phyloP scores from a whole-genome alignment of 1,140 invertebrate species.

The Acromyrmex charruanus region DNA sequence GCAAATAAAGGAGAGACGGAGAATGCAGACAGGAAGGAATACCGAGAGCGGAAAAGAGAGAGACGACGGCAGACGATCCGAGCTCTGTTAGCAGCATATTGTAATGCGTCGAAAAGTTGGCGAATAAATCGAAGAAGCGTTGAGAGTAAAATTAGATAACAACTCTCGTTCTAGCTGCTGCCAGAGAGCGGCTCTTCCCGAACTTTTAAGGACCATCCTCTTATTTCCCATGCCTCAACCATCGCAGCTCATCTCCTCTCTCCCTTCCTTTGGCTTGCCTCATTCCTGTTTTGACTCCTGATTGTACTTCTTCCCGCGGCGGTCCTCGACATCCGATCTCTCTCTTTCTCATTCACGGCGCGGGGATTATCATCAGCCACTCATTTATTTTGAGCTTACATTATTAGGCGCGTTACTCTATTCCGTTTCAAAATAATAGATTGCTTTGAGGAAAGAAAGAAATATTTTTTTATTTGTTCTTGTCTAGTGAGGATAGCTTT shows the following conservation, averaged over 20 bases:
- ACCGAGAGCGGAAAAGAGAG: constrained; percentile 29
- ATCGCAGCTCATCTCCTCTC: constrained; percentile 60
- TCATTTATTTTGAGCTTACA: constrained; percentile 79
- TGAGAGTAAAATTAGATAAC: constrained; percentile 87
- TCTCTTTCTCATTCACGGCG: constrained; percentile 11
- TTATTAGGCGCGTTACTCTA: constrained; percentile 82
- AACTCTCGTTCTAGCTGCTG: constrained; percentile 82
- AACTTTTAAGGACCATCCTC: constrained; percentile 86
- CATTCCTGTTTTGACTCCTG: constrained; percentile 33
- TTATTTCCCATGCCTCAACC: constrained; percentile 77
- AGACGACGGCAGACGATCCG: constrained; percentile 76
- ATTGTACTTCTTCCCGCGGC: constrained; percentile 13
- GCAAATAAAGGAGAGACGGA: background rate
- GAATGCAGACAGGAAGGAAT: constrained; percentile 4
- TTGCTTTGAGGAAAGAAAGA: constrained; percentile 71
- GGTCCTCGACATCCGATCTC: constrained; percentile 26
- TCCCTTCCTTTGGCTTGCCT: constrained; percentile 36
- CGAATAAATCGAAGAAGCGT: constrained; percentile 87
- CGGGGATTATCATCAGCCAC: constrained; percentile 74
- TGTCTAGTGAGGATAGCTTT: constrained; percentile 17
- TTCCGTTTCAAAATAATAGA: constrained; percentile 81
- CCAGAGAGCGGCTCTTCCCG: constrained; percentile 81
- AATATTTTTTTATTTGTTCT: constrained; percentile 40
- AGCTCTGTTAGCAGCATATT: constrained; percentile 85
- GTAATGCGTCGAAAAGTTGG: constrained; percentile 86